phyloP scores from a whole-genome alignment of 1,140 invertebrate genomes.

The Stenopsyche tienmushanensis region DNA sequence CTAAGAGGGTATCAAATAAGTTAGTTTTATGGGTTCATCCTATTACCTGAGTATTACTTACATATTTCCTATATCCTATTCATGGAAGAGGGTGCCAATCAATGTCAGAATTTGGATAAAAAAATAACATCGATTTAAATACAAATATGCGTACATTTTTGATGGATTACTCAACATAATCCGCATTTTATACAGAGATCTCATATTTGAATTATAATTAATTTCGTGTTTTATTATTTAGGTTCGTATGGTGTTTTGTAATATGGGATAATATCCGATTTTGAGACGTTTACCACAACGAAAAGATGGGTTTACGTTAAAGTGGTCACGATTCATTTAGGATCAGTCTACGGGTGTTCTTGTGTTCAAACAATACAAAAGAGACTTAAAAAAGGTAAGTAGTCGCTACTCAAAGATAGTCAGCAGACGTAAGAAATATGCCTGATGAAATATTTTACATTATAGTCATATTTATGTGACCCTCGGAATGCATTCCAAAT shows the following conservation, averaged over 20 bases:
- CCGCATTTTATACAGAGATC: background rate
- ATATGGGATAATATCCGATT: background rate
- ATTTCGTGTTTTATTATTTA: background rate
- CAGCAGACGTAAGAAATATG: background rate
- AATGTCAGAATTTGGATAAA: too few relatives aligned
- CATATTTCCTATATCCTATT: conserved; percentile 24
- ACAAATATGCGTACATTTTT: conserved; percentile 8
- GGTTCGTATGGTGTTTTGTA: background rate
- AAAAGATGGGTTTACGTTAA: conserved; percentile 13
- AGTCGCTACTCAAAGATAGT: background rate
- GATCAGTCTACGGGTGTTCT: conserved; percentile 27
- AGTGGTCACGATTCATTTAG: conserved; percentile 32
- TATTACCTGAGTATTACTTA: conserved; percentile 28
- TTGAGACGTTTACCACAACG: conserved; percentile 5
- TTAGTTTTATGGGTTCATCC: conserved; percentile 34
- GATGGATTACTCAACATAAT: too few relatives aligned
- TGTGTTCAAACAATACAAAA: conserved; percentile 23
- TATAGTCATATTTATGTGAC: too few relatives aligned
- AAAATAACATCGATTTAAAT: too few relatives aligned
- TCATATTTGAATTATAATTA: background rate
- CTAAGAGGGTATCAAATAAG: conserved; percentile 29
- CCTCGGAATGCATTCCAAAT: too few relatives aligned
- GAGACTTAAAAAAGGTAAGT: conserved; percentile 8
- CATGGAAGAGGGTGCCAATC: conserved; percentile 12
- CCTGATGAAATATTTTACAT: too few relatives aligned